Conservation (phyloP, 1,140 invertebrate species). For the Coboldia fuscipes region DNA sequence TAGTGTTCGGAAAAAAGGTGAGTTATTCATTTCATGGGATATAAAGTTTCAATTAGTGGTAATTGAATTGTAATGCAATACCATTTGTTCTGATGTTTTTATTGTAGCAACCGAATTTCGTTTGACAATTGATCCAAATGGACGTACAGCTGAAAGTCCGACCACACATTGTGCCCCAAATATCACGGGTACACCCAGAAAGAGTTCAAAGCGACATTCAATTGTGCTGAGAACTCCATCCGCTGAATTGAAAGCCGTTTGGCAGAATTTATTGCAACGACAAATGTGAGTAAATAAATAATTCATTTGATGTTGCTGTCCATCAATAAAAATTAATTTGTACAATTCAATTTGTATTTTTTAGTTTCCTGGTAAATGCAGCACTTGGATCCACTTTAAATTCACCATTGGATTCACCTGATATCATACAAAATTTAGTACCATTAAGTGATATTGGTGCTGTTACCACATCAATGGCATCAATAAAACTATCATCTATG, state of each 20-base stretch:
- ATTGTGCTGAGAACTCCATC: conserved; percentile 55
- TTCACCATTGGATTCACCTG: conserved; percentile 36
- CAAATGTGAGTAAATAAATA: conserved; percentile 45
- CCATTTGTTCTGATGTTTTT: conserved; percentile 5
- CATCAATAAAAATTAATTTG: background rate
- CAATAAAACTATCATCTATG: conserved; percentile 19
- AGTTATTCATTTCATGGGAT: conserved; percentile 6
- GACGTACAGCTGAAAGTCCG: conserved; percentile 33
- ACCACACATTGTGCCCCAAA: conserved; percentile 39
- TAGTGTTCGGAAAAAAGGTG: conserved; percentile 62
- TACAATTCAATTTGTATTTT: conserved; percentile 4
- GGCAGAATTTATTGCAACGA: conserved; percentile 68
- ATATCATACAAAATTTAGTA: conserved; percentile 20
- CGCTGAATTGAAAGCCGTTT: conserved; percentile 63
- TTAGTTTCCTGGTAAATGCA: conserved; percentile 37
- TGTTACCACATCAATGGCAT: conserved; percentile 17
- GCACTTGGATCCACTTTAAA: conserved; percentile 26
- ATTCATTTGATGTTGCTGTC: background rate
- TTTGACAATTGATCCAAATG: conserved; percentile 34
- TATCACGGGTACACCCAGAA: conserved; percentile 29
- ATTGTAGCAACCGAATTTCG: conserved; percentile 46
- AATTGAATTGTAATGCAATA: background rate
- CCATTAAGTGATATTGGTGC: conserved; percentile 18
- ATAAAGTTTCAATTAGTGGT: background rate
- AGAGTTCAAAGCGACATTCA: conserved; percentile 36